phyloP scores from a whole-genome alignment of 2,113 vertebrate genomes.

The Amphiprion percula region DNA sequence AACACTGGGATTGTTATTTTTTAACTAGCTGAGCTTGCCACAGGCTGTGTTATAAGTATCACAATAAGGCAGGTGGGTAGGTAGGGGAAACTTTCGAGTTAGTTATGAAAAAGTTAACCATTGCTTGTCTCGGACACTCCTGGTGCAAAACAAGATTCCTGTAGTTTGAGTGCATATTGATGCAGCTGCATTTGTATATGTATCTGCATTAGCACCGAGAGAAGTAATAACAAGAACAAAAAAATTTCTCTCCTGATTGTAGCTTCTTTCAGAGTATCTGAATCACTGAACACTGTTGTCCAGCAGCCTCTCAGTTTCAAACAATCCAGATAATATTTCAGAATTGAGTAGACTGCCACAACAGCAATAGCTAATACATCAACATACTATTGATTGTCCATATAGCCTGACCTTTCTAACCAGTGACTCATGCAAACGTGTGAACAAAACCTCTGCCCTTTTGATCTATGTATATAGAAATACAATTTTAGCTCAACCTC shows the following conservation, averaged over 20 bases:
- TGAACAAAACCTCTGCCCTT: not conserved
- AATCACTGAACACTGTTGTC: not conserved
- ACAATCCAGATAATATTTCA: constrained; percentile 8
- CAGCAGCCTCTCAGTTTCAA: not conserved
- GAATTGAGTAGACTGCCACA: constrained; percentile 30
- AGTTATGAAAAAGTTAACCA: constrained; percentile 42
- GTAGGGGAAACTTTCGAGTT: constrained; percentile 27
- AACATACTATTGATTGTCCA: constrained; percentile 40
- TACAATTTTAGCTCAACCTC: not conserved
- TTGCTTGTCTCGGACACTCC: constrained; percentile 6
- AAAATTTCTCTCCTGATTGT: not conserved
- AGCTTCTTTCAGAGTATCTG: not conserved
- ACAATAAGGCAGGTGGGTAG: constrained; percentile 31
- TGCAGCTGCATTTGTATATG: not conserved
- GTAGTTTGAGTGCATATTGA: not conserved
- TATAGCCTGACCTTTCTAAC: constrained; percentile 41
- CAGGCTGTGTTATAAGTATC: constrained; percentile 53
- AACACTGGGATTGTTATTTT: constrained; percentile 74
- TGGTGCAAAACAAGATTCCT: constrained; percentile 1
- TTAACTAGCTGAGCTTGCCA: constrained; percentile 64
- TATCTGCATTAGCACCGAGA: too few relatives aligned
- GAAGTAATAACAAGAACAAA: not conserved
- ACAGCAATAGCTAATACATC: constrained; percentile 47
- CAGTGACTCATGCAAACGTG: constrained; percentile 26
- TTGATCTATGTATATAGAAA: constrained; percentile 7